Evolutionary conservation across 2,113 vertebrate genomes (phyloP).

Genomic region (Calypte anna): DNA sequence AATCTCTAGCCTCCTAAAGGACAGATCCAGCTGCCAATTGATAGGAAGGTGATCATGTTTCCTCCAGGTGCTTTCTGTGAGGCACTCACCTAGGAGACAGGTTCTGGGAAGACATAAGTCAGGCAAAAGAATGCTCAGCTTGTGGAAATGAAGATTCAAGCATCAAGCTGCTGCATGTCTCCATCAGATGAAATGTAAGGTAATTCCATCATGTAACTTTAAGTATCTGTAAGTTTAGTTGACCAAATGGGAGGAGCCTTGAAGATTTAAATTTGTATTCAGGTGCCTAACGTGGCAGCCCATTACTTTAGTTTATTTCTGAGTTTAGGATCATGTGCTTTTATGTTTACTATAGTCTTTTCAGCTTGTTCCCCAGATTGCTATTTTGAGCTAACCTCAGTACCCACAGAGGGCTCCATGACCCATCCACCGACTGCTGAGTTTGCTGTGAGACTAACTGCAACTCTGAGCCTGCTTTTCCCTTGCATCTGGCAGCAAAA

Average conservation of each 20-base stretch:
- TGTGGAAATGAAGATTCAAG: neutral
- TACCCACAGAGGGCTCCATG: slow-evolving; percentile 13
- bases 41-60: neutral
- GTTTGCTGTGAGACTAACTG: slow-evolving; percentile 46
- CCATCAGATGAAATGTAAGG: neutral
- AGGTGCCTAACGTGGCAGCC: neutral
- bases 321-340: neutral
- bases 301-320: neutral
- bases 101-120: neutral
- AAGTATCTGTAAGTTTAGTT: neutral
- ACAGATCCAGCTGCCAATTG: neutral
- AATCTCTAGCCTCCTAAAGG: neutral
- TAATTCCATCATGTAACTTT: rapidly evolving
- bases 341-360: slow-evolving; percentile 38
- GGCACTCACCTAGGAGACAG: neutral
- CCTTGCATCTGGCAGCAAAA: slow-evolving; percentile 50
- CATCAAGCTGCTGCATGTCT: neutral
- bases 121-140: neutral
- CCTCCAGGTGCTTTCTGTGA: neutral
- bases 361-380: neutral
- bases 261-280: neutral
- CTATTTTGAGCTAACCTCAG: neutral
- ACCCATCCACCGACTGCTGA: neutral
- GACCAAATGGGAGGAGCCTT: neutral
- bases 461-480: slow-evolving; percentile 20